Evolutionary conservation across 2,113 vertebrate genomes (phyloP), one percentile per base, ranked within the genome.

Genomic region (Carassius auratus): DNA sequence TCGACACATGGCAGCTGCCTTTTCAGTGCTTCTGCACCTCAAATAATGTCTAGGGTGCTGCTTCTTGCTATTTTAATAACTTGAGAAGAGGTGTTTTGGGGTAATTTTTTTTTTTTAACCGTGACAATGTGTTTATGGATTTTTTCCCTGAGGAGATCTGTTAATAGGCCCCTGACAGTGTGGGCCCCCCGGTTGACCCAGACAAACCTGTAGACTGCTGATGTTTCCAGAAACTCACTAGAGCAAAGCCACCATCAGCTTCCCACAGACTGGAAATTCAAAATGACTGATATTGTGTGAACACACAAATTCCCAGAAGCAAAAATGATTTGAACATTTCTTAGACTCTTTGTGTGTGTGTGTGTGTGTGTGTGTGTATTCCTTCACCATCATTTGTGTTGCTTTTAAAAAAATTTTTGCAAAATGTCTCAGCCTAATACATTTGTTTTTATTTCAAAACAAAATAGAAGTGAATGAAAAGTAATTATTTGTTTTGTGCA

Each of bases 121-220:
- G 13, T 5, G 73, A 50, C 66, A 21, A 4, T 42, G 14, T 68
- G 33, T 38, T 75, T 76, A 36, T 79, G 75, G 78, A 76, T n/a
- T n/a, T n/a, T n/a, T n/a, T n/a, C n/a, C n/a, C n/a, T n/a, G n/a
- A n/a, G n/a, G n/a, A n/a, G n/a, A n/a, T n/a, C n/a, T n/a, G 81
- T 84, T 79, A 38, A 76, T 66, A 66, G 33, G n/a, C 36, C 23
- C 64, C 10, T 62, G 52, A 73, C 50, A 52, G 30, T 33, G 8
- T 17, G 7, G 50, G 57, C 19, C 23, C 19, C 21, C 76, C n/a
- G 8, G 74, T 59, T 76, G 42, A 55, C 19, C 62, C 26, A 73
- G 55, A 26, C 45, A 76, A 73, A 84, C 78, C n/a, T 64, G 42
- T 57, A 64, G 33, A 84, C 23, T 80, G 81, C 86, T 84, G 55